Evolutionary conservation across 1,140 invertebrate genomes (phyloP), one percentile per base, ranked within the genome.

Genomic region (Thaumatotibia leucotreta): DNA sequence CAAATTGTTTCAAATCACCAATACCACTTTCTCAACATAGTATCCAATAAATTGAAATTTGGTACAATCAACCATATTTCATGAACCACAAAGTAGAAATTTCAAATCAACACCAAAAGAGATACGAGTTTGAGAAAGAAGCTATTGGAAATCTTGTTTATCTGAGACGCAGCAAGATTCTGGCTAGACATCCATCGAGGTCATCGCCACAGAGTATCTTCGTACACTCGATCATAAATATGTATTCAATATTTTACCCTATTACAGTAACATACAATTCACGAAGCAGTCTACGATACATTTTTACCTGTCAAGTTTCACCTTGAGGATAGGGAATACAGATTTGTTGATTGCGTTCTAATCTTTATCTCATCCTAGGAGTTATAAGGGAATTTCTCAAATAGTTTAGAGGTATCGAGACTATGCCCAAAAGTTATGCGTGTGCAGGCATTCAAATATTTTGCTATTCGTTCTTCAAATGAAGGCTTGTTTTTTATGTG

Each of bases 161-260:
- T 66, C 72, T 74, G 73, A 72, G 73, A 83, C 77, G 80, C 70
- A 77, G 75, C 83, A 82, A 80, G 83, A 84, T 83, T 86, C n/a
- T 86, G 83, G 84, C 84, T 84, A 88, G 84, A 84, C 84, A 70
- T 80, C 73, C 73, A 80, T 84, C 82, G 86, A 86, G 86, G 84
- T 88, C 83, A 84, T 83, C 82, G 84, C 81, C 85, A 83, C 76
- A 77, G 79, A 52, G 20, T 67, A 24, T 54, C 52, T 58, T 14
- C 27, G 24, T 58, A 58, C 52, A 58, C 23, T 58, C 52, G 17
- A 45, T 8, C 17, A 45, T 45, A 45, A 39, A 35, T 35, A 35
- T 35, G 9, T 35, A 14, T 14, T 17, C 35, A 17, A 39, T 39
- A 14, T 39, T 39, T 14, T n/a, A 39, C 4, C n/a, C 11, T n/a